Percentiles rank a stretch among this genome's conserved stretches.
Evolutionary conservation across 1,140 invertebrate genomes (phyloP).

Genomic region (Oedothorax gibbosus): DNA sequence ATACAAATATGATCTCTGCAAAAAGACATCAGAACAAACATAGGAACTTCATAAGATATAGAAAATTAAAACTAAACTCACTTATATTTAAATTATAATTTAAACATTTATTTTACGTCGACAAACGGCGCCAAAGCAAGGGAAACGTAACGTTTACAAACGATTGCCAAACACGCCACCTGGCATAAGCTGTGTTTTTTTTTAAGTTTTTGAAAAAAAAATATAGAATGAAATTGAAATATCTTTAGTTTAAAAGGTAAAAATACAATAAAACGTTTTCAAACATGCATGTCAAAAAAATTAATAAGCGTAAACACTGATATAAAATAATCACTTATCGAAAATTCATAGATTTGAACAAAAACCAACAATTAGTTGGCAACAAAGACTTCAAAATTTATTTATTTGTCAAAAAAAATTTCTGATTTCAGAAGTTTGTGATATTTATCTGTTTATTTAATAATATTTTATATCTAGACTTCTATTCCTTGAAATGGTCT

Average conservation of each 20-base stretch:
- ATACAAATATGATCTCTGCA: too few species aligned
- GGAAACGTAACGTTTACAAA: background rate
- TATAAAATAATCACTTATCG: too few species aligned
- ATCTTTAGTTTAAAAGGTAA: too few species aligned
- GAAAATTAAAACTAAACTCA: too few species aligned
- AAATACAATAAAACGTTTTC: too few species aligned
- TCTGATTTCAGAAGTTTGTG: background rate
- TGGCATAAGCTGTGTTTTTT: background rate
- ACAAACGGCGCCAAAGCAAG: slow-evolving; percentile 4
- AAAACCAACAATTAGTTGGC: background rate
- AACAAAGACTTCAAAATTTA: background rate
- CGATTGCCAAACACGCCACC: background rate
- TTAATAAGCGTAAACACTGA: too few species aligned
- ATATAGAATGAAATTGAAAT: too few species aligned
- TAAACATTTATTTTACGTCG: background rate
- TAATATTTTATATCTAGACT: background rate
- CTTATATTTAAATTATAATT: too few species aligned
- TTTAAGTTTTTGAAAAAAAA: too few species aligned
- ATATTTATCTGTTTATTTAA: background rate
- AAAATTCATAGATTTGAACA: background rate
- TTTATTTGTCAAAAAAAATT: background rate
- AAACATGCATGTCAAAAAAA: too few species aligned
- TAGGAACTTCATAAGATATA: too few species aligned
- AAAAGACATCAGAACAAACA: too few species aligned
- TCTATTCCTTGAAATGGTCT: slow-evolving; percentile 80